Evolutionary conservation across 1,140 invertebrate genomes (phyloP), one percentile per base, ranked within the genome.

Genomic region (Drosophila auraria): DNA sequence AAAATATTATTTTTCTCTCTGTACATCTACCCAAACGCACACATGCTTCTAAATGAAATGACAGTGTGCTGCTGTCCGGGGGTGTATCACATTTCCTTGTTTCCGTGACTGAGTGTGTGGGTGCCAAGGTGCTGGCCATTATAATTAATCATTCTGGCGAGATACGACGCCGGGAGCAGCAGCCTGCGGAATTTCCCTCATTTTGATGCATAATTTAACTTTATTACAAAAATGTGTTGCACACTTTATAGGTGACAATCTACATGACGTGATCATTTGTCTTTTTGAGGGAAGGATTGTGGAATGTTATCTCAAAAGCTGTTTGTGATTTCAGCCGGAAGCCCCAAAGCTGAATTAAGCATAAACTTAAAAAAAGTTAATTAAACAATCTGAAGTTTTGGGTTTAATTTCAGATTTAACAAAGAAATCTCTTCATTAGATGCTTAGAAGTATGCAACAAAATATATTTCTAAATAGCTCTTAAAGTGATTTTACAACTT

Each of bases 191-290:
- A 87, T 80, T 80, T 80, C 17, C 9, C 44, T 73, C 76, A 71
- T 74, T 87, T 83, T 83, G 77, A 68, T 75, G 84, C 83, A 78
- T 80, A 87, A 87, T 87, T 87, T 83, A 87, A 80, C 72, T 71
- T 87, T 78, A 89, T 80, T 79, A 58, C 66, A 65, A 76, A 74
- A 87, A 73, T 87, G 63, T 76, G 71, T 57, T 76, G 75, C 83
- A 69, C 81, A 87, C 76, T 65, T 76, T 60, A 69, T 49, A 44
- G 70, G 62, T 60, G 50, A 42, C 62, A 69, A 69, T 33, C 25
- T 56, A 50, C 60, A 61, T 30, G 63, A 60, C 30, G 63, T 14
- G 38, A 45, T 44, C 71, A 74, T 74, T 73, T 61, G 30, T 74
- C 71, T 53, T 9, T 40, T n/a, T 38, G 51, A 51, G 14, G 27